phyloP scores from a whole-genome alignment of 2,888 invertebrate species.

The Aphidoletes aphidimyza region DNA sequence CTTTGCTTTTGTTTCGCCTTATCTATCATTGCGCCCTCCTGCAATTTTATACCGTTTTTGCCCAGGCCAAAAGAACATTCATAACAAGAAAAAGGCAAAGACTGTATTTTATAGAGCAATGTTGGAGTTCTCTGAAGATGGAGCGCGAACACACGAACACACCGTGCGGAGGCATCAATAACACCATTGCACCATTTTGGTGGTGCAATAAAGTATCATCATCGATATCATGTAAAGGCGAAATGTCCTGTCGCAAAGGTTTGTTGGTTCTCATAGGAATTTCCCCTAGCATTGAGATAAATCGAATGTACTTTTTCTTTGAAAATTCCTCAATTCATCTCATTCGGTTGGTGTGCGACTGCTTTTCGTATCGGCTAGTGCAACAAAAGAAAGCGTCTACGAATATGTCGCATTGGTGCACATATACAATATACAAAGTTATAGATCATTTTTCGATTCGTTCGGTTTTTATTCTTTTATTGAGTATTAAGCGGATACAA shows the following conservation, averaged over 20 bases:
- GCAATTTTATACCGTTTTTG: neutral
- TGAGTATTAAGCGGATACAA: slow-evolving; percentile 31
- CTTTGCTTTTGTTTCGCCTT: neutral
- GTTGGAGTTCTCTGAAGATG: neutral
- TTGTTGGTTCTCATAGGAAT: slow-evolving; percentile 12
- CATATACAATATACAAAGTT: slow-evolving; percentile 34
- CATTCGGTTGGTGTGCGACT: neutral
- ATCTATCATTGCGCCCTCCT: neutral
- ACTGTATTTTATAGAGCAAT: neutral
- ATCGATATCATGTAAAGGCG: neutral
- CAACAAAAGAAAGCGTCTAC: slow-evolving; percentile 35
- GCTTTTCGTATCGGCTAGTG: neutral
- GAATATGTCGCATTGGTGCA: slow-evolving; percentile 19
- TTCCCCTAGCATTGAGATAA: slow-evolving; percentile 28
- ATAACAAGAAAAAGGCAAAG: neutral
- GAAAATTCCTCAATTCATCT: slow-evolving; percentile 1
- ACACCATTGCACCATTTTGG: neutral
- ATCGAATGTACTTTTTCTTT: slow-evolving; percentile 12
- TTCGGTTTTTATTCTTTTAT: slow-evolving; percentile 24
- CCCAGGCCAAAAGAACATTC: neutral
- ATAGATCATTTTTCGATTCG: slow-evolving; percentile 43
- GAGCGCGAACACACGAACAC: too few relatives aligned
- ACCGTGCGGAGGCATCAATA: too few relatives aligned
- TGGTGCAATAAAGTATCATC: slow-evolving; percentile 47
- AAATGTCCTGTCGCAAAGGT: neutral